These are phyloP conservation scores for Eurystomus glaucurus DNA, from an alignment of 2,797 vertebrate genomes.

Conservation along the genomic window DNA sequence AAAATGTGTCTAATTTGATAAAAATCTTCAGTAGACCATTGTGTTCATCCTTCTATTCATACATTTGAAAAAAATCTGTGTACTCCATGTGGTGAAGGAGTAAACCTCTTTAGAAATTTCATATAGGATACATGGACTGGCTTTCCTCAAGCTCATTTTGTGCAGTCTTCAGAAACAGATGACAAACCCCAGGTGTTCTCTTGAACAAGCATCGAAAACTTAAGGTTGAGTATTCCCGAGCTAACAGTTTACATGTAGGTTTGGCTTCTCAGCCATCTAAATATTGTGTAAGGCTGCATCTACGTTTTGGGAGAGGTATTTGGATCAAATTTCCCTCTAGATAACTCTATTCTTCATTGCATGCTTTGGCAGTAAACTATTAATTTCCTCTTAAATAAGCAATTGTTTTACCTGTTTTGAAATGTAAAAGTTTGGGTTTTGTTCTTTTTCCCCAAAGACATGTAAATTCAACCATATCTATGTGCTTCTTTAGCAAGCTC, in stretches of 20 bases:
- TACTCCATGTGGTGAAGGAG: not conserved
- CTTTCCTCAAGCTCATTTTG: not conserved
- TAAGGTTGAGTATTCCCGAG: not conserved
- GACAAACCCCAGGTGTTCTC: not conserved
- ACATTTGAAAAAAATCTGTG: not conserved
- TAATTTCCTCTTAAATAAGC: not conserved
- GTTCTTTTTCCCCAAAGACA: not conserved
- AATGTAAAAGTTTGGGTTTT: not conserved
- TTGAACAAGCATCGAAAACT: not conserved
- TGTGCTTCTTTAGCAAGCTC: constrained; percentile 4
- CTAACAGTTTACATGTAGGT: not conserved
- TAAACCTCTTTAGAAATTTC: not conserved
- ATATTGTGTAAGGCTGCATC: not conserved
- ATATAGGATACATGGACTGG: not conserved
- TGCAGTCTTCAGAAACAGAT: not conserved
- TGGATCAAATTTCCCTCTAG: not conserved
- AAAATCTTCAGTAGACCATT: not conserved
- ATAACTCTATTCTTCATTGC: not conserved
- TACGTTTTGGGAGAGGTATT: not conserved
- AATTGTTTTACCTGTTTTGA: not conserved
- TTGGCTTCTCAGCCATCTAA: not conserved
- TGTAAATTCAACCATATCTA: not conserved
- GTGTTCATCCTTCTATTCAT: not conserved
- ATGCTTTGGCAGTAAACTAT: not conserved
- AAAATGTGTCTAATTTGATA: not conserved